Percentiles rank a stretch among this genome's conserved stretches.
Conservation (phyloP, 2,888 invertebrate genomes). For the Agrotis segetum region DNA sequence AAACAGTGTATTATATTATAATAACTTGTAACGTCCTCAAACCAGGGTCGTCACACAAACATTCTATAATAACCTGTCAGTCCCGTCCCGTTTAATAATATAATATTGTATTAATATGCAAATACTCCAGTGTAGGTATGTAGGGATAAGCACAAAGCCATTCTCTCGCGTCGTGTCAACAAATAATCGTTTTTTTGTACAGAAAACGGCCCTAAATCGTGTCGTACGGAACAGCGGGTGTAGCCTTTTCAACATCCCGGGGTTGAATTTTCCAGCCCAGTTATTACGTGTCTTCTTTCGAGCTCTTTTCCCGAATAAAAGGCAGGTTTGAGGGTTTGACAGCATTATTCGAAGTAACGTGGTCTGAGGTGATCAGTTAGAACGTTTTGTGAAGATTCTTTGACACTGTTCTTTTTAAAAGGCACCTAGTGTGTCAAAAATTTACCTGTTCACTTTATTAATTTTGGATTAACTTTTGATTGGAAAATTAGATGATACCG, state of each 20-base stretch:
- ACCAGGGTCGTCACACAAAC: background rate
- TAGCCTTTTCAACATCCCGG: slow-evolving; percentile 47
- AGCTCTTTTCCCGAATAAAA: slow-evolving; percentile 36
- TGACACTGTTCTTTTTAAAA: slow-evolving; percentile 11
- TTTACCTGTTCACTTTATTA: no score
- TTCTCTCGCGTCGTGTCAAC: slow-evolving; percentile 39
- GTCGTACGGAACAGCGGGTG: slow-evolving; percentile 13
- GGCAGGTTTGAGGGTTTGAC: slow-evolving; percentile 36
- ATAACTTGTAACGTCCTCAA: slow-evolving; percentile 16
- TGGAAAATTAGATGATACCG: no score
- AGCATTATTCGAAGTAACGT: slow-evolving; percentile 23
- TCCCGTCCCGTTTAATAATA: slow-evolving; percentile 39
- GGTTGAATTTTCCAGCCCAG: slow-evolving; percentile 56
- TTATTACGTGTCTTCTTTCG: slow-evolving; percentile 53
- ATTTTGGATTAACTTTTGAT: no score
- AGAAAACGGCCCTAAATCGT: slow-evolving; percentile 38
- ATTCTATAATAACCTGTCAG: slow-evolving; percentile 44
- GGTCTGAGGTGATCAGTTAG: slow-evolving; percentile 18
- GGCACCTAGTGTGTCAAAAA: background rate
- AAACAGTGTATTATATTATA: slow-evolving; percentile 5
- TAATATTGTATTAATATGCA: slow-evolving; percentile 50
- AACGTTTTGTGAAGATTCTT: background rate
- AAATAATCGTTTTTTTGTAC: slow-evolving; percentile 58
- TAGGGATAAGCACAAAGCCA: slow-evolving; percentile 24
- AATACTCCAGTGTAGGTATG: slow-evolving; percentile 40